Percentiles rank a stretch among this genome's conserved stretches.
Conservation (phyloP, 1,140 invertebrate species). For the Drosophila kepulauana region DNA sequence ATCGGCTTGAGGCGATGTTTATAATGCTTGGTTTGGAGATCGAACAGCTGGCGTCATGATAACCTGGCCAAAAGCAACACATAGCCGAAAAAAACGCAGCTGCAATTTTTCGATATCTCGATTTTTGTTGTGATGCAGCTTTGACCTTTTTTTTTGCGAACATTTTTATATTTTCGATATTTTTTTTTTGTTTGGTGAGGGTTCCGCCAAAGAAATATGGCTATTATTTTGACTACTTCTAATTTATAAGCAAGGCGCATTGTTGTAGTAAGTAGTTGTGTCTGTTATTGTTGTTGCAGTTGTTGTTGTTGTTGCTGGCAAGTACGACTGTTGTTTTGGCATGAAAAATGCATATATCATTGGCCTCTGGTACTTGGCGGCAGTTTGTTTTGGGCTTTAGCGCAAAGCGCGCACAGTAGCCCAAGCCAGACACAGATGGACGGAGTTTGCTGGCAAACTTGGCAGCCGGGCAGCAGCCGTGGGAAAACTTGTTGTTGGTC, state of each 20-base stretch:
- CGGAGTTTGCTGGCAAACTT: neutral
- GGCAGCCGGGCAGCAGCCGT: conserved; percentile 56
- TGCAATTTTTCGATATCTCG: conserved; percentile 49
- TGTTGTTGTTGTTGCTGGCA: conserved; percentile 29
- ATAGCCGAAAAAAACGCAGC: conserved; percentile 48
- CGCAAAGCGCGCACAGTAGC: conserved; percentile 61
- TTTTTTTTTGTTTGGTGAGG: conserved; percentile 45
- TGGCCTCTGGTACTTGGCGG: conserved; percentile 75
- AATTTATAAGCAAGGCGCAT: conserved; percentile 76
- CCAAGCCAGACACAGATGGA: conserved; percentile 26
- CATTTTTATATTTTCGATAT: neutral
- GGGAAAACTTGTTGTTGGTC: conserved; percentile 69
- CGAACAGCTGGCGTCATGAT: conserved; percentile 70
- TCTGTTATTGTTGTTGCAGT: conserved; percentile 10
- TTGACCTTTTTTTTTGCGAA: conserved; percentile 70
- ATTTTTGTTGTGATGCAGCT: conserved; percentile 50
- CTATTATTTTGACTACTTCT: conserved; percentile 80
- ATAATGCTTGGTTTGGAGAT: conserved; percentile 40
- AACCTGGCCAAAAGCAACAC: conserved; percentile 38
- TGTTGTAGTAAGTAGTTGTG: conserved; percentile 23
- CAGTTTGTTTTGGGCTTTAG: conserved; percentile 71
- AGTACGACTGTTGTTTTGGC: conserved; percentile 42
- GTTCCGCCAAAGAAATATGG: conserved; percentile 76
- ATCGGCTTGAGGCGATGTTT: conserved; percentile 43
- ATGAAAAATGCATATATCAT: conserved; percentile 83